Evolutionary conservation across 2,113 vertebrate species (phyloP).

Genomic region (Craseonycteris thonglongyai): DNA sequence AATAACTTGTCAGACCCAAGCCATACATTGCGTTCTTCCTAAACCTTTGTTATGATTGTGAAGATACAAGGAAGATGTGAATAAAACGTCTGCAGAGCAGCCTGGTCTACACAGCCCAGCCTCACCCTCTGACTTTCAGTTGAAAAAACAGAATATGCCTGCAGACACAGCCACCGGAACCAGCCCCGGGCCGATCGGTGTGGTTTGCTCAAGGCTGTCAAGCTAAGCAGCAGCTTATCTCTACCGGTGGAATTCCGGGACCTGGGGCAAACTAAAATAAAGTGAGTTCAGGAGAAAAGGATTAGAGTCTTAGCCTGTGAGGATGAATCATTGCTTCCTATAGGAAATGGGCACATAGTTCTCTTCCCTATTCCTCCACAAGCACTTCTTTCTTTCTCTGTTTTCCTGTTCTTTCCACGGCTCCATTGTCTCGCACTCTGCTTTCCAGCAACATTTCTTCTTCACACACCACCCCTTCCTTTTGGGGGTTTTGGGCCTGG

Average conservation of each 20-base stretch:
- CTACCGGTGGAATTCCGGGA: not conserved
- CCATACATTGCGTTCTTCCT: not conserved
- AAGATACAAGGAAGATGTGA: not conserved
- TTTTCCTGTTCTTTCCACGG: not conserved
- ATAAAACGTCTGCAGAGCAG: not conserved
- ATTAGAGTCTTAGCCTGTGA: not conserved
- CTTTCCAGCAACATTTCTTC: not conserved
- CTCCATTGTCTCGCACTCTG: not conserved
- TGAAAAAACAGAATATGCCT: not conserved
- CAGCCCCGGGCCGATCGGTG: not conserved
- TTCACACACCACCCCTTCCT: not conserved
- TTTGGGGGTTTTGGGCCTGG: not conserved
- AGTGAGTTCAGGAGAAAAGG: not conserved
- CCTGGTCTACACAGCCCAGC: not conserved
- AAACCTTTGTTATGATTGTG: not conserved
- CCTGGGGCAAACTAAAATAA: not conserved
- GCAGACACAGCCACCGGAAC: not conserved
- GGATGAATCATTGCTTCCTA: not conserved
- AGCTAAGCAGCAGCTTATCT: not conserved
- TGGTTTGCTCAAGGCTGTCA: not conserved
- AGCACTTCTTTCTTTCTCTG: not conserved
- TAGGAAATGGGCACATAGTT: not conserved
- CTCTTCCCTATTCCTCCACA: not conserved
- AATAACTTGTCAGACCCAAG: not conserved
- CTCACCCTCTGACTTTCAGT: not conserved